phyloP scores from a whole-genome alignment of 2,113 vertebrate genomes.

The Trinectes maculatus region DNA sequence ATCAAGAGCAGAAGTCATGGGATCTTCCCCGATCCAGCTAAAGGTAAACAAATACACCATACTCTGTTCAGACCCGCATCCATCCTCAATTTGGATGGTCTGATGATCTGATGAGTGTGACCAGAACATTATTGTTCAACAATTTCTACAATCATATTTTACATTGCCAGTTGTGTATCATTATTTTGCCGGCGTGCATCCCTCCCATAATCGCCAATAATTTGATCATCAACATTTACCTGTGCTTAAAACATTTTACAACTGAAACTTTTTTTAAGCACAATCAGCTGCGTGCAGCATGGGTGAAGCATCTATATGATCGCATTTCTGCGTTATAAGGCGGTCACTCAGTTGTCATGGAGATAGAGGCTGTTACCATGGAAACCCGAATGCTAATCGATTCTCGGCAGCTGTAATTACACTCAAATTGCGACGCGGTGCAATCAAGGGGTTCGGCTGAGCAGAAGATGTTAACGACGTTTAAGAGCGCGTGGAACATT shows the following conservation, averaged over 20 bases:
- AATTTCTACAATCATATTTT: no score
- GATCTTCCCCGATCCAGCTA: constrained; percentile 96
- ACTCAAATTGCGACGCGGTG: background rate
- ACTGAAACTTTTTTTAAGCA: no score
- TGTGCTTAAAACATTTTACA: no score
- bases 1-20: constrained; percentile 99
- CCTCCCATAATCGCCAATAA: no score
- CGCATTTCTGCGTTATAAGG: background rate
- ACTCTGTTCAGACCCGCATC: background rate
- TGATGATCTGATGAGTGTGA: no score
- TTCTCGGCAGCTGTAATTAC: constrained; percentile 38
- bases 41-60: constrained; percentile 83
- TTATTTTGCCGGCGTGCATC: no score
- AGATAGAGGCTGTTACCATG: constrained; percentile 30
- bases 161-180: no score
- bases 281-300: no score
- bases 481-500: background rate
- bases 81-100: background rate
- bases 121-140: no score
- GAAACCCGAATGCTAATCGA: constrained; percentile 22
- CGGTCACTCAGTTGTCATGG: constrained; percentile 40
- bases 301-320: no score
- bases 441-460: background rate
- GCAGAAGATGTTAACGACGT: background rate
- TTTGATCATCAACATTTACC: no score